phyloP scores from a whole-genome alignment of 2,113 vertebrate genomes.

The Colaptes auratus region DNA sequence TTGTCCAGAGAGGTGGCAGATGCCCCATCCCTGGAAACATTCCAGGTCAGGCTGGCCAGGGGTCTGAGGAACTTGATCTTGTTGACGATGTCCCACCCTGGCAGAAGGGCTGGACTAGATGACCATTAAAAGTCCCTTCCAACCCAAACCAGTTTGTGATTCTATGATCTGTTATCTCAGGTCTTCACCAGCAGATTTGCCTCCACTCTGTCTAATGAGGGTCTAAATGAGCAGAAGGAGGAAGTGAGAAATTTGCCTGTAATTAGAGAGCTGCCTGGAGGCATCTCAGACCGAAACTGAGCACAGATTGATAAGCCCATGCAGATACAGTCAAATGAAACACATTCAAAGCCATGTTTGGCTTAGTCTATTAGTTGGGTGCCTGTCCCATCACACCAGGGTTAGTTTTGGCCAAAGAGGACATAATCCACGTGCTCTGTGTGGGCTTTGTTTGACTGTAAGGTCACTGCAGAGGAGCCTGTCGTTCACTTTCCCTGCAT shows the following conservation, averaged over 20 bases:
- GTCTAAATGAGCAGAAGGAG: not conserved
- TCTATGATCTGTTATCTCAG: not conserved
- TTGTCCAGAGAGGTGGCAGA: too few relatives aligned
- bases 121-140: too few relatives aligned
- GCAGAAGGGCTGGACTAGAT: too few relatives aligned
- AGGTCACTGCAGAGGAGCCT: not conserved
- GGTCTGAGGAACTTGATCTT: too few relatives aligned
- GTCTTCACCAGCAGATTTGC: not conserved
- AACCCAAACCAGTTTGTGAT: too few relatives aligned
- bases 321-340: conserved; percentile 17
- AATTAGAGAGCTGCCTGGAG: conserved; percentile 9
- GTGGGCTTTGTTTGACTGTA: not conserved
- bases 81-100: too few relatives aligned
- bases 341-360: not conserved
- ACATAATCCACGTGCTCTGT: not conserved
- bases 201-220: not conserved
- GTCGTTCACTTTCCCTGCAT: not conserved
- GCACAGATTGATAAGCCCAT: not conserved
- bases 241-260: not conserved
- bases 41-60: too few relatives aligned
- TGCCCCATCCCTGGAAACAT: too few relatives aligned
- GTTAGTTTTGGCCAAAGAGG: not conserved
- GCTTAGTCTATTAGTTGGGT: not conserved
- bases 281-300: not conserved
- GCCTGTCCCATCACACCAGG: not conserved